Base-by-base conservation (phyloP, 2,888 invertebrate genomes). In the Dasysyrphus albostriatus region DNA sequence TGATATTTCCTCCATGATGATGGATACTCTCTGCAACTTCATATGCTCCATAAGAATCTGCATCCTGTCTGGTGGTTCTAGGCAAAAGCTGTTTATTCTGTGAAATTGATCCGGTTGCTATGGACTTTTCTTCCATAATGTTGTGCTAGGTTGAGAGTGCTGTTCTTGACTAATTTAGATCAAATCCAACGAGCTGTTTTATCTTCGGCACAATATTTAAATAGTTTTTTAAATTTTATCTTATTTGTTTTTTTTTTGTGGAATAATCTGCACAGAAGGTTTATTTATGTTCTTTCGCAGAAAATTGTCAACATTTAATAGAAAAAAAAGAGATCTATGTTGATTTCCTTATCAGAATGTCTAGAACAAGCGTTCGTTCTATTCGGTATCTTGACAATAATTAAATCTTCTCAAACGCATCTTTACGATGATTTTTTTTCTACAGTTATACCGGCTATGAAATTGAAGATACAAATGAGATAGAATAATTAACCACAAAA, bases 81-180 rank as follows among this genome's bases (percentile, higher is more conserved):
- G 70, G 32, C 29, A 70, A 49, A 49, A 77, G 32, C 51, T 82
- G 69, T 63, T 77, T 73, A 61, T 42, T 77, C 37, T 63, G 63
- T 10, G 34, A 51, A 19, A 16, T 63, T 1, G 51, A 51, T 14
- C 34, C 61, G 3, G 51, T 12, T 9, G 59, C 12, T 49, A 12
- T 7, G 10, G 34, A 42, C 12, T 74, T 82, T n/a, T 70, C 65
- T 29, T 78, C 83, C 87, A 87, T 85, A 42, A 29, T 63, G 61
- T 42, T 74, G 10, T 44, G 44, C 34, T 65, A 44, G 14, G 6
- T 54, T 24, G 12, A 59, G 65, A n/a, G 54, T 42, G 63, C 32
- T 44, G 59, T 51, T 67, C 39, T 59, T 24, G 61, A 77, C 76
- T 77, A 49, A 82, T 14, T 24, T n/a, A 32, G 58, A 67, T 69